Conservation (phyloP, 2,888 invertebrate species). For the Podotricha telesiphe region DNA sequence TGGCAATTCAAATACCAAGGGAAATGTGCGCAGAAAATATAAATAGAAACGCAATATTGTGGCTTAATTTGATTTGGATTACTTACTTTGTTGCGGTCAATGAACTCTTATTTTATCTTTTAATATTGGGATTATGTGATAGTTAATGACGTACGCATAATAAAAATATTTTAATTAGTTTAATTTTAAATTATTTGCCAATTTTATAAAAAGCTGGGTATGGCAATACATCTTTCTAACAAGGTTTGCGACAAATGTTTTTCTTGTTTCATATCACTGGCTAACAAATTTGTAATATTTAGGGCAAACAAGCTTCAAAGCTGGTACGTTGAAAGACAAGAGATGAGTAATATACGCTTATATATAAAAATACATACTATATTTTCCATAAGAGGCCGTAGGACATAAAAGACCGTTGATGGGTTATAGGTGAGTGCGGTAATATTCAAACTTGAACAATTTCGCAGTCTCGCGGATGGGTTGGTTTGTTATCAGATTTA, state of each 20-base stretch:
- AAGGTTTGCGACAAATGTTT: too few relatives aligned
- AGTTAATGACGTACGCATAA: background rate
- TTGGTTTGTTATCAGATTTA: constrained; percentile 38
- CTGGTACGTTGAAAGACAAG: background rate
- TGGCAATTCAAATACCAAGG: constrained; percentile 55
- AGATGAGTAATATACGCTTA: background rate
- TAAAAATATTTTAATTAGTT: background rate
- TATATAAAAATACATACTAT: background rate
- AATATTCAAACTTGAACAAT: constrained; percentile 31
- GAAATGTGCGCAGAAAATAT: constrained; percentile 49
- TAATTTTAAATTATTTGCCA: background rate
- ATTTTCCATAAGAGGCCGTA: constrained; percentile 11
- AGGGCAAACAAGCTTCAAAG: background rate
- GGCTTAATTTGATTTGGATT: constrained; percentile 22
- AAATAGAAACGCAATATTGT: constrained; percentile 38
- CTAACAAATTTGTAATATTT: background rate
- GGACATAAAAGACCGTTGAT: constrained; percentile 10
- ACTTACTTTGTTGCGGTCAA: constrained; percentile 26
- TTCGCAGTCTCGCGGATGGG: constrained; percentile 30
- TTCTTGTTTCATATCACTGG: too few relatives aligned
- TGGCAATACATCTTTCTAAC: background rate
- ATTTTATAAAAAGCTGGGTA: too few relatives aligned
- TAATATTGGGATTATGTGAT: background rate
- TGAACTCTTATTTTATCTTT: background rate
- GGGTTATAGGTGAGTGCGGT: constrained; percentile 18